These are phyloP conservation scores for Pseudomyrmex pallidus DNA, from an alignment of 1,140 invertebrate genomes.

Conservation along the genomic window DNA sequence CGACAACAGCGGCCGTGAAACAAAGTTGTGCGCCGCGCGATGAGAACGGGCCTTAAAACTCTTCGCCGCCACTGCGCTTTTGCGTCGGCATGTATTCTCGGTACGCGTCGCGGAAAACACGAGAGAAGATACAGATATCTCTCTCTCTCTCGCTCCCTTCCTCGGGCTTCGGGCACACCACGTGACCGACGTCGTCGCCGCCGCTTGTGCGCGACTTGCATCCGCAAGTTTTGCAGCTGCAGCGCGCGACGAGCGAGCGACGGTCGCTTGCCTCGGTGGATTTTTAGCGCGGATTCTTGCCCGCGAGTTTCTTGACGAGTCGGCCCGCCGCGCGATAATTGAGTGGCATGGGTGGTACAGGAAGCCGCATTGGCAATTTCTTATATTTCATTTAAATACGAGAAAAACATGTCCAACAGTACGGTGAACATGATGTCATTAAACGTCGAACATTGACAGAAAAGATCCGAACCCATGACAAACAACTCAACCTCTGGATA, in stretches of 20 bases:
- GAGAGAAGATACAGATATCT: slow-evolving; percentile 22
- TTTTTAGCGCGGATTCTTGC: slow-evolving; percentile 43
- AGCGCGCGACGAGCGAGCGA: no score
- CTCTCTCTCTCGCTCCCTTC: not conserved
- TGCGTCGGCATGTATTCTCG: slow-evolving; percentile 38
- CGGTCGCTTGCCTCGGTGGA: slow-evolving; percentile 6
- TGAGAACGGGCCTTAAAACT: slow-evolving; percentile 47
- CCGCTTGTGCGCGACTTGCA: slow-evolving; percentile 45
- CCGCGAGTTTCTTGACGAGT: slow-evolving; percentile 28
- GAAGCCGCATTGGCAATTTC: slow-evolving; percentile 21
- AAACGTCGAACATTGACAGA: no score
- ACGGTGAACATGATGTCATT: no score
- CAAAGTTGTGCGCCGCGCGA: not conserved
- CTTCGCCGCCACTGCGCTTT: slow-evolving; percentile 11
- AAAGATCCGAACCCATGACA: no score
- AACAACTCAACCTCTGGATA: no score
- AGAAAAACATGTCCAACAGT: not conserved
- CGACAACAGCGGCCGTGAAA: slow-evolving; percentile 6
- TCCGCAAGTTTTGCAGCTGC: slow-evolving; percentile 44
- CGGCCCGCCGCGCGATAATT: slow-evolving; percentile 40
- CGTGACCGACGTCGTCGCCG: slow-evolving; percentile 24
- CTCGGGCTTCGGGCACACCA: not conserved
- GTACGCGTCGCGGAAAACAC: slow-evolving; percentile 29
- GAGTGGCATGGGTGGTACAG: slow-evolving; percentile 12
- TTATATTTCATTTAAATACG: slow-evolving; percentile 33